phyloP scores from a whole-genome alignment of 2,888 invertebrate genomes.

The Meteorus cinctellus region DNA sequence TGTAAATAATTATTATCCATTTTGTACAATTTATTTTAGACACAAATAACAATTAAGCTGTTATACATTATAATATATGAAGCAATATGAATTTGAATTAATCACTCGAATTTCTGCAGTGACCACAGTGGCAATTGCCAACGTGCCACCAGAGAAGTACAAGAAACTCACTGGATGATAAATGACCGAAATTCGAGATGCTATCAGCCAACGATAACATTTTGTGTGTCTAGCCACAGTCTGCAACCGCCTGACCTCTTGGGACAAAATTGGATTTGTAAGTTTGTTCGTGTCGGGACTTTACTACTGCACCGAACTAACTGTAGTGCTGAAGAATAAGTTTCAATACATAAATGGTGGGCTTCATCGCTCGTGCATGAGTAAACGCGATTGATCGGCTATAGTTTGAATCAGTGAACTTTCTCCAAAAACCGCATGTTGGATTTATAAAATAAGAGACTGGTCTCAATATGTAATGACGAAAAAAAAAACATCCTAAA shows the following conservation, averaged over 20 bases:
- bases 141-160: conserved; percentile 26
- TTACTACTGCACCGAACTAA: conserved; percentile 32
- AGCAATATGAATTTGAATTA: conserved; percentile 14
- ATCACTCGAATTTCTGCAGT: not conserved
- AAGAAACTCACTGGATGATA: conserved; percentile 31
- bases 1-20: not conserved
- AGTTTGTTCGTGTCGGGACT: conserved; percentile 53
- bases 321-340: not conserved
- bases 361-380: conserved; percentile 5
- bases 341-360: not conserved
- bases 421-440: too few relatives aligned
- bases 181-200: conserved; percentile 34
- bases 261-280: conserved; percentile 62
- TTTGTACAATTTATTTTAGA: not conserved
- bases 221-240: conserved; percentile 25
- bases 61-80: not conserved
- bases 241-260: conserved; percentile 36
- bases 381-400: not conserved
- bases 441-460: too few relatives aligned
- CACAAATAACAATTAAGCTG: not conserved
- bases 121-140: conserved; percentile 39
- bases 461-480: too few relatives aligned
- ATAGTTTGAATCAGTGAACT: too few relatives aligned
- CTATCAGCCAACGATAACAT: conserved; percentile 17
- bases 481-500: too few relatives aligned